These are phyloP conservation scores for Nesidiocoris tenuis DNA, from an alignment of 2,888 invertebrate genomes.

Conservation along the genomic window DNA sequence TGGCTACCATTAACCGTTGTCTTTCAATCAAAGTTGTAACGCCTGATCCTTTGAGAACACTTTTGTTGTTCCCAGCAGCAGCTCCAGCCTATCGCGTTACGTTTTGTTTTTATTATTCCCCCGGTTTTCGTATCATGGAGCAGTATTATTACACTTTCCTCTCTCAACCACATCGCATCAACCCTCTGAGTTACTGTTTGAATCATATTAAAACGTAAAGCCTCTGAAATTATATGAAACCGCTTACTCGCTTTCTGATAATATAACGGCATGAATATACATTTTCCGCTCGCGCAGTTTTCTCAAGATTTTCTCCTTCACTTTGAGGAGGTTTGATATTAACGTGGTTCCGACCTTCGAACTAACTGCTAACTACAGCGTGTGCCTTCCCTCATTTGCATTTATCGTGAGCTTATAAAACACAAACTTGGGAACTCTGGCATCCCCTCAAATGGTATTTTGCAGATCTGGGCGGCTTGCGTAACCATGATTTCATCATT, in stretches of 20 bases:
- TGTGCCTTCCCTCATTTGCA: not conserved
- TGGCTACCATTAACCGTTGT: too few relatives aligned
- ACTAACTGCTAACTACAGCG: not conserved
- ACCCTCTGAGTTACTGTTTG: slow-evolving; percentile 20
- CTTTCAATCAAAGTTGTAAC: too few relatives aligned
- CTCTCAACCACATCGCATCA: not conserved
- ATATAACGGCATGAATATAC: slow-evolving; percentile 28
- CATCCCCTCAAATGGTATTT: too few relatives aligned
- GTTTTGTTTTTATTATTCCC: too few relatives aligned
- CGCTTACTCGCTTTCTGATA: slow-evolving; percentile 16
- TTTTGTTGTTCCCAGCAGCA: too few relatives aligned
- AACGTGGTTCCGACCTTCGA: slow-evolving; percentile 1
- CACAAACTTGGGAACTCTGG: too few relatives aligned
- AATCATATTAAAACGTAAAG: slow-evolving; percentile 31
- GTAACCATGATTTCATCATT: too few relatives aligned
- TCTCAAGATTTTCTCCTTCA: slow-evolving; percentile 17
- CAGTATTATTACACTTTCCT: not conserved
- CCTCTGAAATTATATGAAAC: slow-evolving; percentile 30
- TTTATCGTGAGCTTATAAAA: not conserved
- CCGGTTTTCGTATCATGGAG: too few relatives aligned
- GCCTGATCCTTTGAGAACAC: too few relatives aligned
- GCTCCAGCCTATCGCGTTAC: too few relatives aligned
- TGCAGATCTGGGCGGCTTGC: too few relatives aligned
- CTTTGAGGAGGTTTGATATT: slow-evolving; percentile 11
- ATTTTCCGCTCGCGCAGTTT: slow-evolving; percentile 6